phyloP scores from a whole-genome alignment of 2,888 invertebrate species.

The Plagodis dolabraria region DNA sequence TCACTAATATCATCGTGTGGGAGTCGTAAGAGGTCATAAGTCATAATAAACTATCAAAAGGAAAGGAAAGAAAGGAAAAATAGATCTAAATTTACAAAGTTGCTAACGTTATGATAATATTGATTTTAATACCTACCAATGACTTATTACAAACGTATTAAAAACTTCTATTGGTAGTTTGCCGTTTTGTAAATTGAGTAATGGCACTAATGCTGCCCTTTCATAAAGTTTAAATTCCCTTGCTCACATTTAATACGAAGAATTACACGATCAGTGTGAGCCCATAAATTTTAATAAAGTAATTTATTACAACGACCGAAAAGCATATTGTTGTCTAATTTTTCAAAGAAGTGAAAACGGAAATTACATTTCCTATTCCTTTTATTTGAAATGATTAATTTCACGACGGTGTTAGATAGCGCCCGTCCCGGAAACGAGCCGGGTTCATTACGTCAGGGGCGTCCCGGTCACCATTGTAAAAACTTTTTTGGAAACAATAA shows the following conservation, averaged over 20 bases:
- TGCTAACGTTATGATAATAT: too few species aligned
- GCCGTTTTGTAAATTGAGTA: too few species aligned
- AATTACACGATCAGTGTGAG: background rate
- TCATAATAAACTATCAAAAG: too few species aligned
- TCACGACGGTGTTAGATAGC: conserved; percentile 19
- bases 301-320: conserved; percentile 20
- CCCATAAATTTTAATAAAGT: conserved; percentile 17
- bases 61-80: too few species aligned
- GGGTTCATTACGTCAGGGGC: conserved; percentile 21
- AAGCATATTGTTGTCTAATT: conserved; percentile 74
- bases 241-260: background rate
- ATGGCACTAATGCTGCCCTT: background rate
- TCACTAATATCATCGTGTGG: background rate
- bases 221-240: background rate
- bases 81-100: too few species aligned
- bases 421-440: conserved; percentile 19
- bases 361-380: conserved; percentile 66
- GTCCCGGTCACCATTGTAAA: background rate
- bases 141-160: too few species aligned
- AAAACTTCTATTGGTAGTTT: too few species aligned
- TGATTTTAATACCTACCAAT: too few species aligned
- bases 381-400: conserved; percentile 33
- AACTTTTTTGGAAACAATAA: too few species aligned
- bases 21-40: too few species aligned
- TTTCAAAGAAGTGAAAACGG: conserved; percentile 78